Percentiles rank a stretch among this genome's conserved stretches.
Evolutionary conservation across 2,797 vertebrate genomes (phyloP).

Genomic region (Hephaestus fuliginosus): DNA sequence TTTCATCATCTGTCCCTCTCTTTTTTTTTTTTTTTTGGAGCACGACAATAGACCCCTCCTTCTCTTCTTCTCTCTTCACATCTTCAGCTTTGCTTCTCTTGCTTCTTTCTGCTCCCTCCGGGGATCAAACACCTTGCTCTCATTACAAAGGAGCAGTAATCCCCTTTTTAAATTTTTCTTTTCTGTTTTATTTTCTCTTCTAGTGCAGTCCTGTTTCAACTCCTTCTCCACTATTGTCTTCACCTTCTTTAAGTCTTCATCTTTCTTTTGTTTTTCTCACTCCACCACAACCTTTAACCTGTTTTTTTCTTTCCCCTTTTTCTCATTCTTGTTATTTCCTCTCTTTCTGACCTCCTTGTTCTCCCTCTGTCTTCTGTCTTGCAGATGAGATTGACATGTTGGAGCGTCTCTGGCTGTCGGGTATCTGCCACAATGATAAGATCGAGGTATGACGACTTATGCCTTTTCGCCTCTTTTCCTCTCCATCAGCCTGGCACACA

Average conservation of each 20-base stretch:
- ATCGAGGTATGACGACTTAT: conserved; percentile 80
- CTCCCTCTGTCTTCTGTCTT: conserved; percentile 27
- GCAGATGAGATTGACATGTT: conserved; percentile 89
- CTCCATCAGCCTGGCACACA: background rate
- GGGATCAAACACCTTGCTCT: conserved; percentile 53
- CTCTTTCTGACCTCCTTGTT: conserved; percentile 25
- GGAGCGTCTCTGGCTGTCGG: conserved; percentile 88
- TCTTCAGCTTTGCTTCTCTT: conserved; percentile 9
- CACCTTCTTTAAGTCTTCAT: background rate
- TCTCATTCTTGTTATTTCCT: background rate
- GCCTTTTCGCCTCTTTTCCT: background rate
- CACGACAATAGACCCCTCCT: conserved; percentile 35
- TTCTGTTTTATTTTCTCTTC: conserved; percentile 31
- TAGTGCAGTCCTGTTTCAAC: conserved; percentile 14
- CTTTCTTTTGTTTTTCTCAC: background rate
- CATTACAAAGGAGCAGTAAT: conserved; percentile 55
- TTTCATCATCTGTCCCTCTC: conserved; percentile 60
- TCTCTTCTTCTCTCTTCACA: background rate
- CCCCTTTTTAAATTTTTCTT: background rate
- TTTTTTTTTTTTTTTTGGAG: background rate
- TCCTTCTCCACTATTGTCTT: conserved; percentile 13
- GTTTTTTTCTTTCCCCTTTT: background rate
- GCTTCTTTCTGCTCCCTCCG: conserved; percentile 16
- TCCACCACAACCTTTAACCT: background rate
- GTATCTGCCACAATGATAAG: conserved; percentile 89